Base-by-base conservation (phyloP, 2,113 vertebrate species). In the Columba janthina region DNA sequence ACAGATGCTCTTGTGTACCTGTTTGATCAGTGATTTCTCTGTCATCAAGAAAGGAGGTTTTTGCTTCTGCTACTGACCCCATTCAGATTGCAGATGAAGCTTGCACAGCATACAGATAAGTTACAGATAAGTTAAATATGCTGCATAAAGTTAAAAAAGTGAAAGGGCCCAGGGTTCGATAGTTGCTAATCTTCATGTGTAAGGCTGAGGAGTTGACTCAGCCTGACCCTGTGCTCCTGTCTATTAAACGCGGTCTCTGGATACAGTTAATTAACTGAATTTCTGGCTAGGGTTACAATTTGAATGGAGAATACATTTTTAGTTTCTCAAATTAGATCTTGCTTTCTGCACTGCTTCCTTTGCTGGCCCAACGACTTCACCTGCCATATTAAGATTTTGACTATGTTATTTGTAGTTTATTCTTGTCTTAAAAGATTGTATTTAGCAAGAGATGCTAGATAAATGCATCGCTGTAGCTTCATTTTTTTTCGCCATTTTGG, bases 1-100 rank as follows among this genome's bases (percentile, higher is more conserved):
- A 48, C 19, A 34, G 72, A 20, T 26, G 9, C 2, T 4, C 14
- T 36, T 0, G 0, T 25, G 32, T 64, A 12, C 28, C 56, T 76
- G 18, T 38, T 42, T 62, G 22, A 34, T 53, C 48, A 24, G 18
- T 25, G 53, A 46, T 51, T 75, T 72, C 57, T 24, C 58, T 15
- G 4, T 34, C 54, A 62, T 11, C 32, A n/a, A 36, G 31, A 73
- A 26, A 36, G 38, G 21, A 72, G 51, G 4, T 5, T 90, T 88
- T 72, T 57, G 9, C 44, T 46, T 56, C 51, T 88, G 36, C 44
- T 57, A 9, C 16, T 69, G 58, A 60, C 36, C 26, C 24, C 1
- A 0, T 34, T 69, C 2, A 2, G 60, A 10, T 85, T 83, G 67
- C 28, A 57, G n/a, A 15, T 12, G 53, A 65, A 42, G 40, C 15